These are phyloP conservation scores for Drosophila obscura DNA, from an alignment of 1,140 invertebrate species.

Conservation along the genomic window DNA sequence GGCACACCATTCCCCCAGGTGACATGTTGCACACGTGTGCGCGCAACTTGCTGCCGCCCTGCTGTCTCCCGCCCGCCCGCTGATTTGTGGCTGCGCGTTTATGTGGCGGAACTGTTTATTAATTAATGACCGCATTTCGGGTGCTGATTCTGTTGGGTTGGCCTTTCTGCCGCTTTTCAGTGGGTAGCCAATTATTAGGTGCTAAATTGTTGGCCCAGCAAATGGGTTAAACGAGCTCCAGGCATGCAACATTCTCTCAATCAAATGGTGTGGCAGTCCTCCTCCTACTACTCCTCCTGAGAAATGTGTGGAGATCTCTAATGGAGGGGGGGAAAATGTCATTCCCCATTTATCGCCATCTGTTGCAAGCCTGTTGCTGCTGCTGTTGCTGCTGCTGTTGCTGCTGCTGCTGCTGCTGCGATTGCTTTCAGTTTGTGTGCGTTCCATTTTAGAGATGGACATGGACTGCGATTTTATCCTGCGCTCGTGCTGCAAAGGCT, in stretches of 20 bases:
- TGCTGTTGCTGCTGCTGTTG: too few relatives aligned
- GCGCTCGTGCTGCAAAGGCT: too few relatives aligned
- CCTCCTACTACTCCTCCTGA: not conserved
- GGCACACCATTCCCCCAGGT: slow-evolving; percentile 51
- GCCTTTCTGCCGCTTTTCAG: slow-evolving; percentile 21
- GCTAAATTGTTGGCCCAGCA: slow-evolving; percentile 58
- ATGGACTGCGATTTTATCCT: too few relatives aligned
- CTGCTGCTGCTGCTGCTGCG: too few relatives aligned
- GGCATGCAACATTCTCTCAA: slow-evolving; percentile 55
- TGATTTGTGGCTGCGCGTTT: slow-evolving; percentile 60
- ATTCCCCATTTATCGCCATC: too few relatives aligned
- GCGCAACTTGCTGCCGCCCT: slow-evolving; percentile 10
- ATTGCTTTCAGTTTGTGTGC: too few relatives aligned
- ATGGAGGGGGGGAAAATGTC: slow-evolving; percentile 27
- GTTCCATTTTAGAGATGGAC: too few relatives aligned
- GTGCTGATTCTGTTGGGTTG: slow-evolving; percentile 21
- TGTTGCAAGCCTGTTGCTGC: too few relatives aligned
- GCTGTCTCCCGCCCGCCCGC: slow-evolving; percentile 18
- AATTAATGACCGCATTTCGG: slow-evolving; percentile 59
- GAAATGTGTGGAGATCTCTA: slow-evolving; percentile 53
- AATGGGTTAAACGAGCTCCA: slow-evolving; percentile 41
- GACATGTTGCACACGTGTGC: slow-evolving; percentile 68
- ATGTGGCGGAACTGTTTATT: slow-evolving; percentile 62
- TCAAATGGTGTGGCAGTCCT: slow-evolving; percentile 9
- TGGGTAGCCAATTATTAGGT: slow-evolving; percentile 56